Base-by-base conservation (phyloP, 1,140 invertebrate genomes). In the Potamilus streckersoni region DNA sequence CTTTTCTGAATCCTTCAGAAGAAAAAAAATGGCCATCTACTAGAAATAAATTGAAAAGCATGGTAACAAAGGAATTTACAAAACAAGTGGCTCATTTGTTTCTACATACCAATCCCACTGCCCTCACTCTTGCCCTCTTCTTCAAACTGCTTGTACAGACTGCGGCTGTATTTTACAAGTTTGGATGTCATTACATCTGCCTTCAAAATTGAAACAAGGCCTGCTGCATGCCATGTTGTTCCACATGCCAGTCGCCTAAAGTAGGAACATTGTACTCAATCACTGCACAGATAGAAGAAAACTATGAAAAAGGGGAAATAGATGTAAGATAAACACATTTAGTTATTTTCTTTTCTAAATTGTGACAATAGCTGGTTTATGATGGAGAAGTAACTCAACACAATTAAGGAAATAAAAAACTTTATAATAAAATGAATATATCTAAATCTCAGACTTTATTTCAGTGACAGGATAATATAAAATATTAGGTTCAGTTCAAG, bases 151-250 rank as follows among this genome's bases (percentile, higher is more conserved):
- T 95, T 93, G 79, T 98, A 96, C 3, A 99, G 91, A 63, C 93
- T 90, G 71, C 96, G 93, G 65, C 96, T 97, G 71, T 95, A 94
- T 85, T 95, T 93, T 4, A 95, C 93, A 68, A 98, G 91, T 83
- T 93, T 93, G 0, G 96, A 93, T 92, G 97, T 95, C 15, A 94
- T 90, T 69, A 93, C 90, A 78, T 93, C 94, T 56, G 94, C 93
- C 87, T 97, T 96, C 83, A 97, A 94, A 61, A 94, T 93, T 27
- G 96, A 94, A 63, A 97, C 92, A 69, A 98, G 89, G 60, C 96
- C 96, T 75, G 95, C 95, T 13, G 96, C 93, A 87, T 95, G 93
- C 94, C 95, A 96, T 8, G 95, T 94, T 74, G 94, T 94, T 72
- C 95, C 96, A 74, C 94, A 94, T 23, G 95, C 95, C 69, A 97